Base-by-base conservation (phyloP, 2,888 invertebrate species). In the Epistrophe grossulariae region DNA sequence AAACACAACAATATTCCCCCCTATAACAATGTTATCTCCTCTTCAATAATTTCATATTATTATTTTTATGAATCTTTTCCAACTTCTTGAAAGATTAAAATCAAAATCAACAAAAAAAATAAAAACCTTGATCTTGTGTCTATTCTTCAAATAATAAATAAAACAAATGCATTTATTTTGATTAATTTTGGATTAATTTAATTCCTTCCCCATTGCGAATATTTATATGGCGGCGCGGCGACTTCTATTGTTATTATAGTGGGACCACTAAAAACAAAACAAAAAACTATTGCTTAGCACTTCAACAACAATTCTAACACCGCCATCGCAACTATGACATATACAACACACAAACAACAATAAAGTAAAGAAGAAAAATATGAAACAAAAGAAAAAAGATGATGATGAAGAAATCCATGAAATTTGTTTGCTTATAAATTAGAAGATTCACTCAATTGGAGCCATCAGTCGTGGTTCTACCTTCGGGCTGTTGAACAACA, bases 401-500 rank as follows among this genome's bases (percentile, higher is more conserved):
- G 52, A 55, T 17, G 57, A 76, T 84, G 80, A 84, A 84, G 84
- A 72, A 81, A 80, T 73, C 55, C 60, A 48, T 38, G 52, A n/a
- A 45, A 19, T 48, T 48, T 57, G 1, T 55, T 62, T 19, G 83
- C 87, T 83, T 87, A 87, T 87, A 87, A 87, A 87, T 83, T 73
- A 79, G 72, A 83, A 79, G 72, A 79, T 62, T 50, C 83, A 52
- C 76, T 68, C 79, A 76, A 76, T 72, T 83, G 74, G 48, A 62
- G 66, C 76, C 83, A 87, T 79, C 87, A 87, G 87, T 87, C 79
- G 83, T 45, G 40, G 76, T 87, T 87, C 83, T 87, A 76, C 74
- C 83, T 66, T 71, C 71, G 79, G 66, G 45, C 79, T 60, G 87
- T 62, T 87, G 24, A 83, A 76, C 79, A 83, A 19, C 70, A 71